Base-by-base conservation (phyloP, 2,797 vertebrate genomes). In the Alosa sapidissima region DNA sequence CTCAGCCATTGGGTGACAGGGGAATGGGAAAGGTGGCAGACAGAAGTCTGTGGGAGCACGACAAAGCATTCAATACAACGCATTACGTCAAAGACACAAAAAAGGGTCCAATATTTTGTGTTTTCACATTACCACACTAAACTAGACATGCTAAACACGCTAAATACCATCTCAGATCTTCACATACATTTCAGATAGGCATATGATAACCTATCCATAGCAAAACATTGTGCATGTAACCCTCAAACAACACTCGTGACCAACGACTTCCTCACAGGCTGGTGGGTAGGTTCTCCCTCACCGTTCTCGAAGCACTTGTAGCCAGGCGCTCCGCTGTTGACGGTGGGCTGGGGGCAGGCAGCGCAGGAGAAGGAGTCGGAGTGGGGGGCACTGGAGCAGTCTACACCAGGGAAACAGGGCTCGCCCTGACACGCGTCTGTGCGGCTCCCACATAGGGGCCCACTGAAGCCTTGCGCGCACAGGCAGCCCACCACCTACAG, bases 271-370 rank as follows among this genome's bases (percentile, higher is more conserved):
- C 55, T 83, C 60, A 81, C 36, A 58, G 60, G 49, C 49, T 11
- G 11, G 49, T 51, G 1, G 49, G 49, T 19, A 55, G 21, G 19
- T 83, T 86, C 28, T 81, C 82, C 36, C 93, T 81, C 51, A 96
- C 96, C 94, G 11, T 94, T 93, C 52, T 96, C 89, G 85, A 97
- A 96, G 86, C 96, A 97, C 89, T 96, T 97, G 93, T 96, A 95
- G 85, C 96, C 96, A 82, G 90, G 87, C 83, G 90, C 93, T 19
- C 87, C 90, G 1, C 58, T 84, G 21, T 91, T 82, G n/a, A 95
- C 88, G 0, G 93, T 94, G 1, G 90, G 91, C 8, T 84, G 3
- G 9, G 96, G 96, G 86, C 96, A 97, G 51, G 86, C 84, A 48
- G 90, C 95, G 62, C 96, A 97, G 85, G 90, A 89, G 90, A 95